Percentiles rank a stretch among this genome's conserved stretches.
Evolutionary conservation across 1,140 invertebrate genomes (phyloP).

Genomic region (Stegodyphus dumicola): DNA sequence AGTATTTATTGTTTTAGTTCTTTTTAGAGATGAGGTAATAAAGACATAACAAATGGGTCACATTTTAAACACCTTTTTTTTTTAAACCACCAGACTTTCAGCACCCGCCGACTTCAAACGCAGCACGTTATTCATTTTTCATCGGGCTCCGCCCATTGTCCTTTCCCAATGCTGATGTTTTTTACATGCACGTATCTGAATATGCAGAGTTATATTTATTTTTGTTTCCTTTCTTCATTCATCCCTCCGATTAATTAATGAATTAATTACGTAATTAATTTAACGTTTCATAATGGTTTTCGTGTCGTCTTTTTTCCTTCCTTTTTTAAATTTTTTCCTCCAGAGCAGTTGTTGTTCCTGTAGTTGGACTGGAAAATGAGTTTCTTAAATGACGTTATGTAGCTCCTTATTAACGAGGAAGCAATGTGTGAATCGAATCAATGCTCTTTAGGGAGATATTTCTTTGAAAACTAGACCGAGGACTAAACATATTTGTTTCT

Average conservation of each 20-base stretch:
- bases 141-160: constrained; percentile 7
- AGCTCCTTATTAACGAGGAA: not conserved
- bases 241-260: constrained; percentile 45
- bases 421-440: no score
- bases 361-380: constrained; percentile 39
- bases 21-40: constrained; percentile 34
- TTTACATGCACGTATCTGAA: not conserved
- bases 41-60: constrained; percentile 49
- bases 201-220: constrained; percentile 18
- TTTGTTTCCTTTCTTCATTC: constrained; percentile 40
- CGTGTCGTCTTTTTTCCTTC: constrained; percentile 32
- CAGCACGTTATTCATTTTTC: constrained; percentile 25
- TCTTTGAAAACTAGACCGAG: no score
- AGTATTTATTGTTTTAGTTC: not conserved
- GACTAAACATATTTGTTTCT: no score
- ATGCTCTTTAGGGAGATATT: no score
- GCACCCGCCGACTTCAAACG: constrained; percentile 22
- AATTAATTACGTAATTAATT: constrained; percentile 55
- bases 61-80: constrained; percentile 40
- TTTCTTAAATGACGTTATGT: constrained; percentile 44
- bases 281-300: constrained; percentile 55
- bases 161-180: no score
- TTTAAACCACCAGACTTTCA: constrained; percentile 12
- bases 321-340: constrained; percentile 16
- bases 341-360: not conserved